A percentile compares a stretch with the other conserved stretches of the same genome.
These are phyloP conservation scores for Cephus pulcher DNA, from an alignment of 2,888 invertebrate species.

Conservation along the genomic window DNA sequence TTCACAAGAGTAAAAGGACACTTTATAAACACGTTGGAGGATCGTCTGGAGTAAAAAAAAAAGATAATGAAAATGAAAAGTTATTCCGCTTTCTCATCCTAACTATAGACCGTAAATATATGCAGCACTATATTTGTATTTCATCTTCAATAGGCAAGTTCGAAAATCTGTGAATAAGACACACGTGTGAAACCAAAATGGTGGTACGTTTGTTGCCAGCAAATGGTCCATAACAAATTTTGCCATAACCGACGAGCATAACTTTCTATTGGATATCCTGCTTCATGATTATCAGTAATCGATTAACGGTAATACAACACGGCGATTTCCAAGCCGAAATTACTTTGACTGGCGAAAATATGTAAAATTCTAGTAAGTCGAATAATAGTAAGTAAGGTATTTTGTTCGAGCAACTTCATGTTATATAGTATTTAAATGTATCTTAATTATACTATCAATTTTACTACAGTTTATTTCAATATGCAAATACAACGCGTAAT, in stretches of 20 bases:
- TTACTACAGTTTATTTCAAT: neutral
- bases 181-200: neutral
- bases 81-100: too few relatives aligned
- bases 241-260: neutral
- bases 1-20: too few relatives aligned
- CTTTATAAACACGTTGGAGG: too few relatives aligned
- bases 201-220: neutral
- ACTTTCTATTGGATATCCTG: neutral
- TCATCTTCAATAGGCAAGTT: too few relatives aligned
- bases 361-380: neutral
- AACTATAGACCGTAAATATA: too few relatives aligned
- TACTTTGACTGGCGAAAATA: neutral
- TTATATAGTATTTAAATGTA: neutral
- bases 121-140: too few relatives aligned
- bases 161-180: neutral
- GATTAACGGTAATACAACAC: neutral
- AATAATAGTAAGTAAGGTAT: too few relatives aligned
- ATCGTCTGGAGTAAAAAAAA: too few relatives aligned
- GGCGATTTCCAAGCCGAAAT: neutral
- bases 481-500: neutral
- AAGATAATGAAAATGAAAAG: too few relatives aligned
- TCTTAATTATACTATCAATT: neutral
- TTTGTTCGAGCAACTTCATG: neutral
- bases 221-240: neutral
- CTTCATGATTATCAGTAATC: neutral